Conservation (phyloP, 2,888 invertebrate species). For the Saturnia pavonia region DNA sequence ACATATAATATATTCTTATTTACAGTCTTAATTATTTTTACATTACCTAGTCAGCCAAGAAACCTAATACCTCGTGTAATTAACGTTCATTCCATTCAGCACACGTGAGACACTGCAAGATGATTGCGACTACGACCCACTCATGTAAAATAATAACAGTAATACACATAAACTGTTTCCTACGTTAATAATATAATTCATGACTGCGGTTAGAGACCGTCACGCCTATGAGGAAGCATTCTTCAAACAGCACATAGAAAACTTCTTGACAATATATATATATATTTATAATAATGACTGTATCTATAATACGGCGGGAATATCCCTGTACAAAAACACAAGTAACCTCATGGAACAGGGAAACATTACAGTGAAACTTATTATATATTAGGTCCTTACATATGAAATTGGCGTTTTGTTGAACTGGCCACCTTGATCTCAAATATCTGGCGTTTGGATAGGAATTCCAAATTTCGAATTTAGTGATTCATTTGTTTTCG, state of each 20-base stretch:
- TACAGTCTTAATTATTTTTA: neutral
- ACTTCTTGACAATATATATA: neutral
- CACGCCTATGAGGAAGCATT: neutral
- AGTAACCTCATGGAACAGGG: neutral
- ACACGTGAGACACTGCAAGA: conserved; percentile 29
- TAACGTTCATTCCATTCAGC: conserved; percentile 17
- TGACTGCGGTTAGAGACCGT: neutral
- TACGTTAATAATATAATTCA: conserved; percentile 23
- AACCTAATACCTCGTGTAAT: neutral
- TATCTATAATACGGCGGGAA: neutral
- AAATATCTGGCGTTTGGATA: no score
- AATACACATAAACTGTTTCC: conserved; percentile 22
- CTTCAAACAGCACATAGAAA: neutral
- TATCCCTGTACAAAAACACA: neutral
- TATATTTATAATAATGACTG: no score
- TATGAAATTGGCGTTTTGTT: no score
- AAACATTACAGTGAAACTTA: neutral
- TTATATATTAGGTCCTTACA: no score
- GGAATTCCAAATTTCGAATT: no score
- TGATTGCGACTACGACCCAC: conserved; percentile 18
- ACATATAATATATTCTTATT: neutral
- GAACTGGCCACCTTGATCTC: no score
- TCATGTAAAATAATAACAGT: conserved; percentile 32
- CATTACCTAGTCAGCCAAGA: neutral
- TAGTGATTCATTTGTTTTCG: no score